These are phyloP conservation scores for Drosophila mojavensis DNA, from an alignment of 1,140 invertebrate genomes.

Conservation along the genomic window DNA sequence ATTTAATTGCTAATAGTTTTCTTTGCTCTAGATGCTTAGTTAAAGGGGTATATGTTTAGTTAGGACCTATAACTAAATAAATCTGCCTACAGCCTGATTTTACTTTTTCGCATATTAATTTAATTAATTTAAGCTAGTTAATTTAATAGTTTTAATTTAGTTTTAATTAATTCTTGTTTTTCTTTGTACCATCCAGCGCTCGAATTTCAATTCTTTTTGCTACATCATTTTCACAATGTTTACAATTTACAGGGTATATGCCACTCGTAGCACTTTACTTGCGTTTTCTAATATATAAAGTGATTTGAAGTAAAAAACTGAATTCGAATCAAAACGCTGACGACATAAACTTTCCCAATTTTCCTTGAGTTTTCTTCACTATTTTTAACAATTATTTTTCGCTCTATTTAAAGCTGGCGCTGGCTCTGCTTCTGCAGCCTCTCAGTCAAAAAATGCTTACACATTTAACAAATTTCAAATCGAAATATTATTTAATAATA, in stretches of 20 bases:
- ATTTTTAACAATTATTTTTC: conserved; percentile 13
- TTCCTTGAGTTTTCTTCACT: conserved; percentile 10
- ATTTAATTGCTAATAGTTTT: conserved; percentile 62
- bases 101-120: conserved; percentile 40
- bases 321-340: conserved; percentile 56
- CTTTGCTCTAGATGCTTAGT: conserved; percentile 20
- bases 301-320: conserved; percentile 19
- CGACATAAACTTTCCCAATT: conserved; percentile 11
- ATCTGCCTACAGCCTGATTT: conserved; percentile 35
- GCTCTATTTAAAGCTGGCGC: conserved; percentile 10
- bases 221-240: conserved; percentile 43
- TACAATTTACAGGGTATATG: conserved; percentile 60
- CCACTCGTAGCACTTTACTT: conserved; percentile 13
- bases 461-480: conserved; percentile 70
- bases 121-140: conserved; percentile 64
- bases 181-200: conserved; percentile 83
- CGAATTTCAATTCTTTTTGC: conserved; percentile 70
- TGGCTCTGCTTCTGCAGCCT: conserved; percentile 31
- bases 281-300: neutral
- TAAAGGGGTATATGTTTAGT: conserved; percentile 28
- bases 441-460: conserved; percentile 72
- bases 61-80: neutral
- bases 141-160: conserved; percentile 22
- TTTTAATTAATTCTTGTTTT: conserved; percentile 32
- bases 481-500: conserved; percentile 29